Base-by-base conservation (phyloP, 1,140 invertebrate species). In the Cotesia vestalis region DNA sequence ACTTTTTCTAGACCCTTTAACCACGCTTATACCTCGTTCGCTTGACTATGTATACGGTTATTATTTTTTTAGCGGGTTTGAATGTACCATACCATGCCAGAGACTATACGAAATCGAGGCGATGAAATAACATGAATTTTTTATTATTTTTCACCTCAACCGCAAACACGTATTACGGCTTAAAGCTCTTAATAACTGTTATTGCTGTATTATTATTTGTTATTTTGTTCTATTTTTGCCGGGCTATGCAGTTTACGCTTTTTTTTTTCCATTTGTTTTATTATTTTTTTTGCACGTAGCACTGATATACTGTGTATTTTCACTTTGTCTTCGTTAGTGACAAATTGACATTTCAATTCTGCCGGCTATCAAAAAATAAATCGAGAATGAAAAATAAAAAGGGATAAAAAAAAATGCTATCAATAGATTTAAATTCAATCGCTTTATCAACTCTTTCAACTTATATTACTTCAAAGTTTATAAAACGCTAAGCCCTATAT, bases 361-460 rank as follows among this genome's bases (percentile, higher is more conserved):
- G 4, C 52, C 12, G n/a, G 11, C 4, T 35, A 35, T 20, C 8
- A 35, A 35, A 20, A 68, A 68, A 20, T 20, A 17, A 51, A 66
- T 20, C 3, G 17, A 55, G 51, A 67, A 67, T 27, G 3, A 27
- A 67, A 53, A 67, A 55, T 55, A 67, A 55, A 12, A 53, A 27
- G 34, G 36, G 27, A 27, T 2, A 62, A 62, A 62, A 27, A 66
- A 51, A 67, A 46, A 46, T 2, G 11, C 40, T 11, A 69, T 57
- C 52, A 38, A 69, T 57, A 69, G 55, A 69, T 60, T 69, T 60
- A 57, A 17, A 38, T 55, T 68, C 66, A 68, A 53, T 40, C 20
- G 14, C 40, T n/a, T 34, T 55, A 38, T 40, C n/a, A 38, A 40
- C 66, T 17, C 27, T 69, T 38, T 67, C 20, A 57, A 59, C 66